phyloP scores from a whole-genome alignment of 2,888 invertebrate species.

The Gandaritis pyraliata region DNA sequence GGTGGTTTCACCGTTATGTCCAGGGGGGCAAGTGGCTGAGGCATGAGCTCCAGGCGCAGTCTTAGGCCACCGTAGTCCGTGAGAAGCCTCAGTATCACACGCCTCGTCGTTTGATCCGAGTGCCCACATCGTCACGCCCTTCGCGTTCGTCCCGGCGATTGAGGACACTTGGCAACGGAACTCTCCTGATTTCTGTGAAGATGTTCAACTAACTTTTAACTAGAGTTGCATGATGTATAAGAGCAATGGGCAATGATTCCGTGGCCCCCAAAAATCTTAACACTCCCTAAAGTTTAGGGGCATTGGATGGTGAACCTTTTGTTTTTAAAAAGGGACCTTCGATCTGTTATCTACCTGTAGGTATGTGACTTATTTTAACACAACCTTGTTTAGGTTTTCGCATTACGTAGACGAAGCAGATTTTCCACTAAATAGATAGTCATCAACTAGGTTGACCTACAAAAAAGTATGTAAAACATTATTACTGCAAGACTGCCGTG shows the following conservation, averaged over 20 bases:
- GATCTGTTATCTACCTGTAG: too few relatives aligned
- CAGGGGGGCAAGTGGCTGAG: conserved; percentile 76
- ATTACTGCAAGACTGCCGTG: neutral
- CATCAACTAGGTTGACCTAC: neutral
- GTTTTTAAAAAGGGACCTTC: too few relatives aligned
- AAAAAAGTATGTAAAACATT: neutral
- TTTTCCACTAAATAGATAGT: too few relatives aligned
- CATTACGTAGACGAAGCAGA: too few relatives aligned
- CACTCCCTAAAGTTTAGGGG: too few relatives aligned
- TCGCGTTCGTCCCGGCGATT: conserved; percentile 75
- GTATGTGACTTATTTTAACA: too few relatives aligned
- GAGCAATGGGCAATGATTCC: too few relatives aligned
- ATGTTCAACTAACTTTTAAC: neutral
- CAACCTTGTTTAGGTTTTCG: too few relatives aligned
- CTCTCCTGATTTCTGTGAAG: conserved; percentile 88
- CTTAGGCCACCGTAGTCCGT: conserved; percentile 83
- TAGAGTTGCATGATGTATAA: too few relatives aligned
- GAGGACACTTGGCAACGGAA: conserved; percentile 90
- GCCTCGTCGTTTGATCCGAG: conserved; percentile 83
- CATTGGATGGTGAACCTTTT: too few relatives aligned
- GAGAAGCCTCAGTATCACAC: conserved; percentile 82
- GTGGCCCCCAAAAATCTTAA: too few relatives aligned
- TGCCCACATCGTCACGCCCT: conserved; percentile 87
- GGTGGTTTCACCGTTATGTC: conserved; percentile 75
- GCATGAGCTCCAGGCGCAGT: conserved; percentile 90